Base-by-base conservation (phyloP, 2,797 vertebrate genomes). In the Pseudochromis fuscus region DNA sequence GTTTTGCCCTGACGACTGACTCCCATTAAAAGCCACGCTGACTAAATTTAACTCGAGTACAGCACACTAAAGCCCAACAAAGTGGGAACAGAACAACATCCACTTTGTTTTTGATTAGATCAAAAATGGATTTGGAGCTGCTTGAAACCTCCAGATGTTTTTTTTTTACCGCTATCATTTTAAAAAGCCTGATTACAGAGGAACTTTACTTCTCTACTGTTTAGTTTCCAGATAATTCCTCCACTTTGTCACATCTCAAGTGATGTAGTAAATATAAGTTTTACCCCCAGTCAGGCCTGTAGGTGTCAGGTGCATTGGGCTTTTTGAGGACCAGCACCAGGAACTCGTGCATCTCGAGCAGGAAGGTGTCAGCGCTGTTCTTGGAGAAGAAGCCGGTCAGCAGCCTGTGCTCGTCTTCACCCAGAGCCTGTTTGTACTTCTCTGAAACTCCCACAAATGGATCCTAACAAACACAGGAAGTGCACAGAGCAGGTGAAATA, bases 341-440 rank as follows among this genome's bases (percentile, higher is more conserved):
- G 91, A 98, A 95, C 83, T 99, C 96, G 0, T 98, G 97, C 79
- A 98, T 95, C 88, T 99, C 96, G 83, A 96, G 85, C 44, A 98
- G 89, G 81, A 99, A 97, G 18, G 67, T 18, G 37, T 97, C 95
- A 10, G 95, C 88, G 2, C 91, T 89, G 9, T 82, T 86, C 72
- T 95, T 94, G 1, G 92, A 89, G 25, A 96, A 94, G 91, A 96
- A 99, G 1, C 77, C 42, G 2, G 80, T 90, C 42, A 99, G 95
- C 40, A 92, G 89, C 55, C 79, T 86, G 12, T 79, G 77, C 0
- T 91, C 75, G 1, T 93, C 80, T 0, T 88, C 84, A 12, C 62
- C 77, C 33, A 98, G 91, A n/a, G 75, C 25, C n/a, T 18, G 3
- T 85, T 94, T 96, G 83, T 96, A 99, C 6, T 15, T 42, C 28